Conservation (phyloP, 2,888 invertebrate genomes). For the Caenorhabditis sp. region DNA sequence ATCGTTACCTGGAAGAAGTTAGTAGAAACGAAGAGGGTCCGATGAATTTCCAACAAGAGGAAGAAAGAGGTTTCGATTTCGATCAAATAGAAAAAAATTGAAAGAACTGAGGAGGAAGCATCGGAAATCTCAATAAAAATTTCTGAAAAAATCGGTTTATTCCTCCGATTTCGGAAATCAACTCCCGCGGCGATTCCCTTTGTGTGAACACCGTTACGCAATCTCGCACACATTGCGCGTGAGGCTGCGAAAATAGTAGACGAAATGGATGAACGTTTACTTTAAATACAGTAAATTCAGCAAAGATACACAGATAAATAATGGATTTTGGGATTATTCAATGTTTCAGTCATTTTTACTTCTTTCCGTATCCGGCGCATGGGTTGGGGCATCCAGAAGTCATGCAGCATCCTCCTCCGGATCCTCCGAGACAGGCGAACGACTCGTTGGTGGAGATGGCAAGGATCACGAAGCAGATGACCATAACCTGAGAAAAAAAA, state of each 20-base stretch:
- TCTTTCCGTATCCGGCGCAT: slow-evolving; percentile 65
- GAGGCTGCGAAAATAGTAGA: background rate
- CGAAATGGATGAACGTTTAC: too few species aligned
- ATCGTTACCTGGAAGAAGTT: slow-evolving; percentile 27
- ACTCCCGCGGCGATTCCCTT: too few species aligned
- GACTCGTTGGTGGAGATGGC: slow-evolving; percentile 56
- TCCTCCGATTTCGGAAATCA: background rate
- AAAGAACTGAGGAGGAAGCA: too few species aligned
- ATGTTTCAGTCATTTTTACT: too few species aligned
- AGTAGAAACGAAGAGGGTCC: background rate
- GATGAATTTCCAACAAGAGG: background rate
- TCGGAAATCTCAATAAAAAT: too few species aligned
- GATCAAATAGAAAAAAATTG: too few species aligned
- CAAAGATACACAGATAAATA: too few species aligned
- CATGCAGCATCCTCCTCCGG: slow-evolving; percentile 64
- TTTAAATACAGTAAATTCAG: too few species aligned
- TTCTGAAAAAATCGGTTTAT: background rate
- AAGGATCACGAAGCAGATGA: slow-evolving; percentile 60
- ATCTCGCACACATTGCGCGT: slow-evolving; percentile 12
- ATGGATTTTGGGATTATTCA: too few species aligned
- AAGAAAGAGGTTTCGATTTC: background rate
- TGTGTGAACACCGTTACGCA: slow-evolving; percentile 42
- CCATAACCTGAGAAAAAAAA: slow-evolving; percentile 36
- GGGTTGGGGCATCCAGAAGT: slow-evolving; percentile 57
- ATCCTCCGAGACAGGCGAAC: slow-evolving; percentile 63